phyloP scores from a whole-genome alignment of 1,140 invertebrate genomes.

The Thalassaphorura encarpata region DNA sequence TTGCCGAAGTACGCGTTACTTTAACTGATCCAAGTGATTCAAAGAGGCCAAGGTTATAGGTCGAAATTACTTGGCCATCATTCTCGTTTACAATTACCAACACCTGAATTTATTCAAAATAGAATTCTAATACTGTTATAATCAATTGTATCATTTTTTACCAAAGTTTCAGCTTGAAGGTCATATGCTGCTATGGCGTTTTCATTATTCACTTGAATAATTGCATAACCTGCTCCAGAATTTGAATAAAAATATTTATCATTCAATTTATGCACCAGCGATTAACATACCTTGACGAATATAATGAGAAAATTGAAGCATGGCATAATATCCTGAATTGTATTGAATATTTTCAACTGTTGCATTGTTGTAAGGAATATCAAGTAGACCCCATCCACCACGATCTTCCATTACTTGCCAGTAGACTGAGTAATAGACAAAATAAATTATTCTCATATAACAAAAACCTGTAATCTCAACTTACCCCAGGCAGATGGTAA shows the following conservation, averaged over 20 bases:
- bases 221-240: constrained; percentile 10
- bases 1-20: constrained; percentile 3
- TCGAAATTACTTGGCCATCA: neutral
- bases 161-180: constrained; percentile 6
- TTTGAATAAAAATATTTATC: too few species aligned
- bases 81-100: constrained; percentile 13
- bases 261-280: too few species aligned
- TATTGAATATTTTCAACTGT: constrained; percentile 19
- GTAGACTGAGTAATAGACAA: too few species aligned
- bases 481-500: constrained; percentile 25
- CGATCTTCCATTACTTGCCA: constrained; percentile 27
- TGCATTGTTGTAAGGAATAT: constrained; percentile 14
- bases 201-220: constrained; percentile 13
- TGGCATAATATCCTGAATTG: constrained; percentile 19
- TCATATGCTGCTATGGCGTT: constrained; percentile 21
- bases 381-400: constrained; percentile 19
- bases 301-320: constrained; percentile 24
- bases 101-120: neutral
- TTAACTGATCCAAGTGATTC: neutral
- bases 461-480: too few species aligned
- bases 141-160: constrained; percentile 5
- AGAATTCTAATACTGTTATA: neutral
- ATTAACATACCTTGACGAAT: constrained; percentile 23
- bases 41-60: constrained; percentile 1
- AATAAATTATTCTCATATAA: neutral